Evolutionary conservation across 2,797 vertebrate species (phyloP).

Genomic region (Toxotes lorentzi): DNA sequence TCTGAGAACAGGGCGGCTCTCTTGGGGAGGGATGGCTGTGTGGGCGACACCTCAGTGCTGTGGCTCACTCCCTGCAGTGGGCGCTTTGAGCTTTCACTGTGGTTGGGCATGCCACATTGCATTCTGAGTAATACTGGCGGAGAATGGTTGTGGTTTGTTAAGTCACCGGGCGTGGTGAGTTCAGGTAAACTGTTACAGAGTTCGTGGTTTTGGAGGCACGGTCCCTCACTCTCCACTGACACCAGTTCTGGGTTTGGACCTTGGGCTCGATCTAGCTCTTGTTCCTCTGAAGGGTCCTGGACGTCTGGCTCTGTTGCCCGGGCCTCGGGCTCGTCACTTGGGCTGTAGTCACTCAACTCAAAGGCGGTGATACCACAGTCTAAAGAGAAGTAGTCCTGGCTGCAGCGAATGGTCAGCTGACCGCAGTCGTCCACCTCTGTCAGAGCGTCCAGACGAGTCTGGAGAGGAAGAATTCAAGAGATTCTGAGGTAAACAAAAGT

Average conservation of each 20-base stretch:
- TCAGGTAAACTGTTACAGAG: conserved; percentile 89
- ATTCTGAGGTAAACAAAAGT: too few species aligned
- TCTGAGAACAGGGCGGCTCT: conserved; percentile 89
- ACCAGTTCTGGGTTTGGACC: conserved; percentile 47
- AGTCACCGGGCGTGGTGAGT: conserved; percentile 63
- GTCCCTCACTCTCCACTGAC: conserved; percentile 70
- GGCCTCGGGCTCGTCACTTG: conserved; percentile 87
- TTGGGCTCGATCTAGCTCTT: conserved; percentile 59
- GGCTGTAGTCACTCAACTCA: conserved; percentile 97
- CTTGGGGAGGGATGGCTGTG: conserved; percentile 91
- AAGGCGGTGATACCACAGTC: conserved; percentile 99
- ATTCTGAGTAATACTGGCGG: conserved; percentile 47
- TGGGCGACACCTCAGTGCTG: conserved; percentile 90
- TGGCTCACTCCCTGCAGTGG: conserved; percentile 88
- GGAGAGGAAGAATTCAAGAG: conserved; percentile 1
- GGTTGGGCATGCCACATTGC: conserved; percentile 62
- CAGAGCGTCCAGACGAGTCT: conserved; percentile 95
- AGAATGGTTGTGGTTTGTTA: conserved; percentile 27
- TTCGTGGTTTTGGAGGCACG: conserved; percentile 86
- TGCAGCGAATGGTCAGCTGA: conserved; percentile 98
- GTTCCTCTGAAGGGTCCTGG: conserved; percentile 13
- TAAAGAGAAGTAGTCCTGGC: conserved; percentile 96
- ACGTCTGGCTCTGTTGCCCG: not conserved
- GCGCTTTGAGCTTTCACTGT: conserved; percentile 87
- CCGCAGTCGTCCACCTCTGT: conserved; percentile 97